Conservation (phyloP, 2,797 vertebrate genomes). For the Acanthiza pusilla region DNA sequence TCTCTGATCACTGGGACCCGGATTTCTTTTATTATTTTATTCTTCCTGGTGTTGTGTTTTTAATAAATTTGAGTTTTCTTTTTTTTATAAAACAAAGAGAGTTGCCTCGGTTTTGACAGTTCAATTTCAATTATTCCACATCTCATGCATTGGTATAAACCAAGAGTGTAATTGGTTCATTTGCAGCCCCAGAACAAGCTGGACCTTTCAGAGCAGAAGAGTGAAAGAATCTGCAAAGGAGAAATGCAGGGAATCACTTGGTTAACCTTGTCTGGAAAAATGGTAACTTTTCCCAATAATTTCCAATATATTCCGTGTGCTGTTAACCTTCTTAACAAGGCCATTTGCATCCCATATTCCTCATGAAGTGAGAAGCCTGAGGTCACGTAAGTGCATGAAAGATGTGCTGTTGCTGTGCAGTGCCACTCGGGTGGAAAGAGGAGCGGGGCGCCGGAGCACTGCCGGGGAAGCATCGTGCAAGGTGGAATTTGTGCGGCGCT, state of each 20-base stretch:
- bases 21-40: no score
- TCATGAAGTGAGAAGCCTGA: not conserved
- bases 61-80: no score
- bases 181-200: not conserved
- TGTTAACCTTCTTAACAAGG: not conserved
- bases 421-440: fast-evolving
- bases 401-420: not conserved
- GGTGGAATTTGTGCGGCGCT: no score
- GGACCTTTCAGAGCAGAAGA: not conserved
- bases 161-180: not conserved
- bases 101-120: no score
- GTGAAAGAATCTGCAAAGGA: not conserved
- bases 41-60: no score
- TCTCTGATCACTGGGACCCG: no score
- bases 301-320: not conserved
- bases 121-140: not conserved
- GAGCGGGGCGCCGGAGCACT: no score
- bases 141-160: not conserved
- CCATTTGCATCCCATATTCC: not conserved
- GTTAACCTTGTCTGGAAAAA: not conserved
- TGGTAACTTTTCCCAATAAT: not conserved
- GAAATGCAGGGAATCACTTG: not conserved
- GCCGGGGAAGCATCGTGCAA: no score
- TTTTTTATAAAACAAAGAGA: no score
- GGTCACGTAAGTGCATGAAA: not conserved